A percentile compares a stretch with the other conserved stretches of the same genome.
Conservation (phyloP, 2,888 invertebrate genomes). For the Allygus modestus region DNA sequence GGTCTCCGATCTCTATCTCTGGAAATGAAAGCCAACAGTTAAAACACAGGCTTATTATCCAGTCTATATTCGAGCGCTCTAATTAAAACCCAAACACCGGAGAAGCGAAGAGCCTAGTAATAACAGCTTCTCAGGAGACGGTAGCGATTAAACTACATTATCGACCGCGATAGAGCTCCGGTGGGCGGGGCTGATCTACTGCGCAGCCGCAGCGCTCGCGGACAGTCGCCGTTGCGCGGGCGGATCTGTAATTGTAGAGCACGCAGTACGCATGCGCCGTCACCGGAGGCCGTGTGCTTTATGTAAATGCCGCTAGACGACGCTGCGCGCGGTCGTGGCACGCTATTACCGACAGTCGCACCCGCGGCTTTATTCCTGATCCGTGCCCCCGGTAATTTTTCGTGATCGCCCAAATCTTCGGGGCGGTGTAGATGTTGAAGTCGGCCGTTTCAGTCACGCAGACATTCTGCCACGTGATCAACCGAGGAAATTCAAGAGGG, state of each 20-base stretch:
- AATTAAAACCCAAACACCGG: conserved; percentile 35
- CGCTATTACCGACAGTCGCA: neutral
- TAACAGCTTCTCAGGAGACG: conserved; percentile 30
- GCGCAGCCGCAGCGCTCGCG: conserved; percentile 11
- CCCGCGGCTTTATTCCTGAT: neutral
- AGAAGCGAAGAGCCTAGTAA: neutral
- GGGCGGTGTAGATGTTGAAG: too few relatives aligned
- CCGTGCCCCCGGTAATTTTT: neutral
- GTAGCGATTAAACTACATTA: conserved; percentile 18
- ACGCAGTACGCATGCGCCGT: neutral
- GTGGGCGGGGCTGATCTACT: conserved; percentile 13
- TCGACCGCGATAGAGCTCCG: neutral
- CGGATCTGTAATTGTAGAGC: conserved; percentile 8
- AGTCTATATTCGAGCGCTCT: conserved; percentile 12
- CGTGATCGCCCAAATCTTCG: neutral
- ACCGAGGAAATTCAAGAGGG: too few relatives aligned
- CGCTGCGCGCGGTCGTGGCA: neutral
- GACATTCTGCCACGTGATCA: neutral
- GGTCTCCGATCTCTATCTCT: neutral
- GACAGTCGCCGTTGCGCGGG: conserved; percentile 18
- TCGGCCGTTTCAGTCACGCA: conserved; percentile 16
- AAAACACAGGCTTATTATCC: conserved; percentile 36
- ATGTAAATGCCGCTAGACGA: neutral
- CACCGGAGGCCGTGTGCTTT: neutral
- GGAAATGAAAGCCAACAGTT: conserved; percentile 41